phyloP scores from a whole-genome alignment of 2,113 vertebrate genomes.

The Neolamprologus modestus region DNA sequence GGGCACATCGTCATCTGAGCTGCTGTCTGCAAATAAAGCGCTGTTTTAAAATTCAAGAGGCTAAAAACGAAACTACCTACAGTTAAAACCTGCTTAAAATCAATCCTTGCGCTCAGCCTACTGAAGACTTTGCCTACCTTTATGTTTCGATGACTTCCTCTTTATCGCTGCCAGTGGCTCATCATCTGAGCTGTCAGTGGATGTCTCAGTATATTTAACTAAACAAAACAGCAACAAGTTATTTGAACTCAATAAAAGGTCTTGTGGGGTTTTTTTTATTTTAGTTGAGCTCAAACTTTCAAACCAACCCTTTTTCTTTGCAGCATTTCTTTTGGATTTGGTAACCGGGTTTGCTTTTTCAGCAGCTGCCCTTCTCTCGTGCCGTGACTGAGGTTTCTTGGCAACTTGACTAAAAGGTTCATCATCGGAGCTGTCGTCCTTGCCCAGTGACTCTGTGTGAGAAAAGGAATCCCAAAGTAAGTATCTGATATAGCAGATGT shows the following conservation, averaged over 20 bases:
- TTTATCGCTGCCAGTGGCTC: not conserved
- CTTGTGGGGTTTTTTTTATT: fast-evolving
- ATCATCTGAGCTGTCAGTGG: conserved; percentile 40
- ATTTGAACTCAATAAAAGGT: not conserved
- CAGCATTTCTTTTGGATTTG: conserved; percentile 18
- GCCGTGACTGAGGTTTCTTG: not conserved
- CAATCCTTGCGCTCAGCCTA: not conserved
- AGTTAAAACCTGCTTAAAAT: not conserved
- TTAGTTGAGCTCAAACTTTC: not conserved
- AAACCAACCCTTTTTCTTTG: conserved; percentile 19
- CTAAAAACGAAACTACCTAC: not conserved
- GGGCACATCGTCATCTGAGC: conserved; percentile 17
- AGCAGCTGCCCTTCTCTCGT: not conserved
- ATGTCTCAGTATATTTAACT: conserved; percentile 38
- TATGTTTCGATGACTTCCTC: not conserved
- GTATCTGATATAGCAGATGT: not conserved
- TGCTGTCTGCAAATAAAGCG: not conserved
- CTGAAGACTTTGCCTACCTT: not conserved
- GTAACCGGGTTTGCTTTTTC: not conserved
- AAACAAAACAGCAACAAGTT: not conserved
- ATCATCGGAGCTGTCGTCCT: conserved; percentile 2
- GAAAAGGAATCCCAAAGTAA: not conserved
- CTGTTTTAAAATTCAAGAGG: not conserved
- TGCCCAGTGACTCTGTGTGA: not conserved
- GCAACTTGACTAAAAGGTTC: conserved; percentile 6